Conservation (phyloP, 2,888 invertebrate genomes). For the Eristalis arbustorum region DNA sequence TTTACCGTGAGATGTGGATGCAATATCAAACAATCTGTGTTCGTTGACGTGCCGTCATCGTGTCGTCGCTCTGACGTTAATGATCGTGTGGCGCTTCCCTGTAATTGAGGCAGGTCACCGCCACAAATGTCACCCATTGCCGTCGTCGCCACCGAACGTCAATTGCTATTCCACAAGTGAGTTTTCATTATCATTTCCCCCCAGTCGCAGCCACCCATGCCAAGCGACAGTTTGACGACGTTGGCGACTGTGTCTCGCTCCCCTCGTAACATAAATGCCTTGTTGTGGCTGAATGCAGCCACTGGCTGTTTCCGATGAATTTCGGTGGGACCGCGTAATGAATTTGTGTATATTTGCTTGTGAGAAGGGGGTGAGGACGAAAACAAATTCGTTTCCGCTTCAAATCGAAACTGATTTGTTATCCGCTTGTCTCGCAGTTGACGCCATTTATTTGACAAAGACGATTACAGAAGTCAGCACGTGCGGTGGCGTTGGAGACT, state of each 20-base stretch:
- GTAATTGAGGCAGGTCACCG: conserved; percentile 65
- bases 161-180: conserved; percentile 63
- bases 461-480: background rate
- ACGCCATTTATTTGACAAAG: conserved; percentile 46
- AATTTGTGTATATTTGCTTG: conserved; percentile 3
- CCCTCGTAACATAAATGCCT: background rate
- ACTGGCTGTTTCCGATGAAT: conserved; percentile 19
- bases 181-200: conserved; percentile 55
- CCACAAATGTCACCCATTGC: conserved; percentile 17
- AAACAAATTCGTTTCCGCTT: conserved; percentile 52
- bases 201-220: background rate
- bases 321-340: conserved; percentile 1
- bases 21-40: conserved; percentile 28
- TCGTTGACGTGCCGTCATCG: background rate
- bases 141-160: conserved; percentile 9
- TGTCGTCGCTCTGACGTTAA: background rate
- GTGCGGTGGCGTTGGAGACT: background rate
- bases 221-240: conserved; percentile 12
- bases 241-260: conserved; percentile 33
- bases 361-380: background rate
- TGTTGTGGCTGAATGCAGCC: conserved; percentile 18
- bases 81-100: conserved; percentile 53
- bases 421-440: conserved; percentile 45
- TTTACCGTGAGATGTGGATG: conserved; percentile 1
- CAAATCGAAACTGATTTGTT: conserved; percentile 53